Evolutionary conservation across 1,140 invertebrate species (phyloP).

Genomic region (Andricus grossulariae): DNA sequence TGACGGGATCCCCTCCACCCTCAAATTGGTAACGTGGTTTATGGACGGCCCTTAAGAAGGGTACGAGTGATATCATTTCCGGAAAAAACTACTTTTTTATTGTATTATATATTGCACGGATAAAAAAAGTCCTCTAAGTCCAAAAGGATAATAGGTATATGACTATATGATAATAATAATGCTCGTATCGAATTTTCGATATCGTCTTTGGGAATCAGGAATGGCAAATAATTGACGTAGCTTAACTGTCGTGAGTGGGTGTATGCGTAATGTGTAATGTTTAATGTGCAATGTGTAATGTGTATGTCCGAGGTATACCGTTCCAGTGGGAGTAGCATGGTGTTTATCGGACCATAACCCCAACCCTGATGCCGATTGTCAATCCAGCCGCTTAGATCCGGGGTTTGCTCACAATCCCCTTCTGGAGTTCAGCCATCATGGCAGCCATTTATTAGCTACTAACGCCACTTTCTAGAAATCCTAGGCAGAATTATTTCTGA

Average conservation of each 20-base stretch:
- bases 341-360: constrained; percentile 70
- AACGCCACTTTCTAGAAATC: neutral
- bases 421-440: constrained; percentile 56
- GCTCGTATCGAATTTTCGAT: too few relatives aligned
- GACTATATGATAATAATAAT: too few relatives aligned
- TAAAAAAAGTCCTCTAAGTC: too few relatives aligned
- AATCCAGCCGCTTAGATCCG: constrained; percentile 59
- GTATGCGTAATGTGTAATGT: neutral
- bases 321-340: constrained; percentile 65
- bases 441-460: constrained; percentile 54
- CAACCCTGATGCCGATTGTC: constrained; percentile 51
- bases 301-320: constrained; percentile 46
- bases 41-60: too few relatives aligned
- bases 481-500: neutral
- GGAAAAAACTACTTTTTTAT: too few relatives aligned
- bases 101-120: too few relatives aligned
- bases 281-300: too few relatives aligned
- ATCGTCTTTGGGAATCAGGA: neutral
- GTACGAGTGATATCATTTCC: too few relatives aligned
- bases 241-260: constrained; percentile 40
- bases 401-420: constrained; percentile 62
- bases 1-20: too few relatives aligned
- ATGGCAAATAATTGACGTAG: constrained; percentile 55
- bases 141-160: too few relatives aligned
- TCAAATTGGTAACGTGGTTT: too few relatives aligned